phyloP scores from a whole-genome alignment of 2,797 vertebrate species.

The Helarctos malayanus region DNA sequence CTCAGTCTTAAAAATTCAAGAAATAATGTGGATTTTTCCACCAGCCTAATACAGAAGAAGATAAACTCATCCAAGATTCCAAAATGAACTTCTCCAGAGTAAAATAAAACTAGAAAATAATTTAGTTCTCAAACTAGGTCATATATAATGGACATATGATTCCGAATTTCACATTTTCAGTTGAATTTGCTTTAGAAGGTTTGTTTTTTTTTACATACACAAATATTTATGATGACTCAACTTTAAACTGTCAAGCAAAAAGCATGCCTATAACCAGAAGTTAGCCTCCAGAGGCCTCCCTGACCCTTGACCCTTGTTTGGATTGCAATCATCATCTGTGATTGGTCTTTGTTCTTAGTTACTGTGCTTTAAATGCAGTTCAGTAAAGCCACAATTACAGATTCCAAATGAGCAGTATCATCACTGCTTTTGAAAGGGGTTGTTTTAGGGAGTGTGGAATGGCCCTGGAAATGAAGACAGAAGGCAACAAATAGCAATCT shows the following conservation, averaged over 20 bases:
- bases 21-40: slow-evolving; percentile 1
- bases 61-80: not conserved
- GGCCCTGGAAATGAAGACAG: slow-evolving; percentile 1
- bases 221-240: slow-evolving; percentile 3
- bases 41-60: slow-evolving; percentile 5
- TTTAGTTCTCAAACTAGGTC: slow-evolving; percentile 57
- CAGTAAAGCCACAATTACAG: slow-evolving; percentile 77
- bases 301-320: slow-evolving; percentile 1
- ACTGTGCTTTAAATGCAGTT: slow-evolving; percentile 38
- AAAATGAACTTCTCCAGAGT: slow-evolving; percentile 45
- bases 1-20: not conserved
- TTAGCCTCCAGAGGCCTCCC: slow-evolving; percentile 19
- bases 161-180: slow-evolving; percentile 45
- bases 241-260: not conserved
- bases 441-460: not conserved
- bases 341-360: slow-evolving; percentile 70
- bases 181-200: not conserved
- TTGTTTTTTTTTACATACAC: not conserved
- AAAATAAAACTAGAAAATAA: slow-evolving; percentile 32
- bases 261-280: slow-evolving; percentile 14
- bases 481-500: not conserved
- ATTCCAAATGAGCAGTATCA: slow-evolving; percentile 46
- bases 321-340: slow-evolving; percentile 20
- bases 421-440: slow-evolving; percentile 54
- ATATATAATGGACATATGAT: not conserved